Conservation (phyloP, 1,140 invertebrate genomes). For the Pinna nobilis region DNA sequence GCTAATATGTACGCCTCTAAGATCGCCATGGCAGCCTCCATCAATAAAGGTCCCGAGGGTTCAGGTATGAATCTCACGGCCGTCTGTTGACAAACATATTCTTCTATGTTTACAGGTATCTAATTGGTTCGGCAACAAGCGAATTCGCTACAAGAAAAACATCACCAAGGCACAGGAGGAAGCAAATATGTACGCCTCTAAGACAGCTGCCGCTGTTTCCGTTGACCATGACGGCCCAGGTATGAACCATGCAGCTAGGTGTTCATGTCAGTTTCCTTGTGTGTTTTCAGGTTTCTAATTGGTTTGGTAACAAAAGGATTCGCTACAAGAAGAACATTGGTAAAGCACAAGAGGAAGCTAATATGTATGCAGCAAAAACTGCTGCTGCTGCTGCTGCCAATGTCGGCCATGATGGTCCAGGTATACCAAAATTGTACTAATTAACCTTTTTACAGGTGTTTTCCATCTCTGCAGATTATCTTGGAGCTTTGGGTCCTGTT, state of each 20-base stretch:
- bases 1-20: constrained; percentile 99
- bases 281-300: constrained; percentile 78
- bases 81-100: no score
- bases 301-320: constrained; percentile 99
- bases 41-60: no score
- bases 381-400: constrained; percentile 77
- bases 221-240: constrained; percentile 79
- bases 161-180: constrained; percentile 99
- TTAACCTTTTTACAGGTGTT: no score
- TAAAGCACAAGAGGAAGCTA: constrained; percentile 99
- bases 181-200: constrained; percentile 99
- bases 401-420: constrained; percentile 76
- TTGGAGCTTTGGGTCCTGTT: no score
- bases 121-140: constrained; percentile 99
- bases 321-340: constrained; percentile 99
- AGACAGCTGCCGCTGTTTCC: constrained; percentile 84
- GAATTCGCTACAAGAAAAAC: constrained; percentile 99
- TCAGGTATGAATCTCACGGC: no score
- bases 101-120: constrained; percentile 74
- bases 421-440: no score
- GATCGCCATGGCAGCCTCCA: constrained; percentile 87
- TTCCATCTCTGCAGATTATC: no score
- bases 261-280: constrained; percentile 16
- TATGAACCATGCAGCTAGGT: constrained; percentile 73
- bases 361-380: constrained; percentile 99